phyloP scores from a whole-genome alignment of 2,888 invertebrate species.

The Harmothoe impar region DNA sequence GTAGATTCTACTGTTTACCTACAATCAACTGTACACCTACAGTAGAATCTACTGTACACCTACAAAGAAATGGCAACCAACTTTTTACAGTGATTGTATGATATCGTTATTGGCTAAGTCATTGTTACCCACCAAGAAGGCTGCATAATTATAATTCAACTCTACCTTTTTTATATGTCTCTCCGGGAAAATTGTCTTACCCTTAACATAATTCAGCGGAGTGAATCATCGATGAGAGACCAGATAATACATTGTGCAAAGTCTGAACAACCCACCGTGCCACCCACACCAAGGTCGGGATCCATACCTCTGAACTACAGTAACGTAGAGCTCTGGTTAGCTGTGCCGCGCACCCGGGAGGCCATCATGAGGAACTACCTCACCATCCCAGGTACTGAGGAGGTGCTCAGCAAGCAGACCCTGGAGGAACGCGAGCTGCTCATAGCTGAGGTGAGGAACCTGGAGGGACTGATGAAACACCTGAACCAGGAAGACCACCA shows the following conservation, averaged over 20 bases:
- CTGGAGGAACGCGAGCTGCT: background rate
- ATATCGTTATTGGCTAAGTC: no score
- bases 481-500: background rate
- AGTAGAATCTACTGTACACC: no score
- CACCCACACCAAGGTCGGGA: background rate
- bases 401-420: background rate
- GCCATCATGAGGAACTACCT: slow-evolving; percentile 46
- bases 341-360: slow-evolving; percentile 8
- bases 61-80: no score
- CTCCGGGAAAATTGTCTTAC: no score
- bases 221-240: background rate
- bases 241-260: background rate
- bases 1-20: no score
- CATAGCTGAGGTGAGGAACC: background rate
- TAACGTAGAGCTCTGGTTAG: background rate
- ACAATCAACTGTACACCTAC: no score
- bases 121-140: no score
- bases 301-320: slow-evolving; percentile 33
- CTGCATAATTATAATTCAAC: no score
- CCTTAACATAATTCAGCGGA: background rate
- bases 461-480: slow-evolving; percentile 12
- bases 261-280: background rate
- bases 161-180: no score
- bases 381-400: slow-evolving; percentile 5
- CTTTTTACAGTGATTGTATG: no score